Evolutionary conservation across 1,140 invertebrate genomes (phyloP), one percentile per base, ranked within the genome.

Genomic region (Macrotrachela quadricornifera): DNA sequence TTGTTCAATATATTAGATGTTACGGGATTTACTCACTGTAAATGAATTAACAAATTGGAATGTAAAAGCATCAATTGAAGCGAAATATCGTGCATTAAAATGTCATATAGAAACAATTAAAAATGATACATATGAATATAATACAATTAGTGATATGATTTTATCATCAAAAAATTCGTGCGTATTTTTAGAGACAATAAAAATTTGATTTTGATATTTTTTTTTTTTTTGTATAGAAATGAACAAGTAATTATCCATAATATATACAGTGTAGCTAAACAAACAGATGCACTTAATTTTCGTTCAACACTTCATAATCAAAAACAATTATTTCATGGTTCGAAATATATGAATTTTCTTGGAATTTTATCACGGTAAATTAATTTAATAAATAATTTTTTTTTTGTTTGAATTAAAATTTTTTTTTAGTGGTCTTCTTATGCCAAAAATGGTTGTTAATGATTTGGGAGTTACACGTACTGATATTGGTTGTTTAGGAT

Each of bases 401-500:
- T 8, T 2, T 4, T 4, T 4, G 8, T 30, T 2, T 30, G 2
- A 2, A 30, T 30, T 30, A 4, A 2, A 2, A 4, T 30, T 30
- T 8, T 30, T 4, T 30, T 30, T 2, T 30, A 30, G 21, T 60
- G 67, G 67, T n/a, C 51, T 70, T 10, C 50, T 68, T 21, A 41
- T 66, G 54, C 65, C 67, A 17, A 64, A 65, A 48, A 57, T 64
- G 15, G 61, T 69, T 15, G 21, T 30, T 4, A 8, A 30, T 30
- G 67, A 66, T 43, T 63, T 64, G 56, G 63, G 66, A 36, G 13
- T 53, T 10, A 57, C 54, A 37, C 51, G 63, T 40, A 61, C 63
- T 30, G 66, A 69, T 59, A 59, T 59, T 38, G 66, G 67, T 40
- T 62, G 60, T 55, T 60, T 70, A 40, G 68, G 68, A 41, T 50